A percentile compares a stretch with the other conserved stretches of the same genome.
Conservation (phyloP, 2,113 vertebrate species). For the Strigops habroptila region DNA sequence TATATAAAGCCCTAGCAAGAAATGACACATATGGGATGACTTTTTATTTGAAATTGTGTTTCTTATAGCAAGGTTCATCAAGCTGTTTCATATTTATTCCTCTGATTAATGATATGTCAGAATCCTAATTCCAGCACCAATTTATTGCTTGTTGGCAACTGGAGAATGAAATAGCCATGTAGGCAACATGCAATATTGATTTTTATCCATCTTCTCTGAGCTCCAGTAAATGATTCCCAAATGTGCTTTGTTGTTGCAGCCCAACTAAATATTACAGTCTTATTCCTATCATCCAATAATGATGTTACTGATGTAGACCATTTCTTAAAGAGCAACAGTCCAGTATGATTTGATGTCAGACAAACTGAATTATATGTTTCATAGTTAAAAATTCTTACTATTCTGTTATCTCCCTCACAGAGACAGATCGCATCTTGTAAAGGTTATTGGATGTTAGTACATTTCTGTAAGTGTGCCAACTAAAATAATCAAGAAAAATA, state of each 20-base stretch:
- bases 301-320: slow-evolving; percentile 30
- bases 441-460: neutral
- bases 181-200: slow-evolving; percentile 71
- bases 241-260: slow-evolving; percentile 65
- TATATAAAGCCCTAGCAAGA: slow-evolving; percentile 56
- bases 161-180: slow-evolving; percentile 65
- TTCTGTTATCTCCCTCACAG: slow-evolving; percentile 21
- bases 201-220: slow-evolving; percentile 73
- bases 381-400: slow-evolving; percentile 24
- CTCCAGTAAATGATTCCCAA: slow-evolving; percentile 71
- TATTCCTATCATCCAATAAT: slow-evolving; percentile 61
- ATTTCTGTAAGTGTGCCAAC: neutral
- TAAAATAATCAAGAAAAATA: slow-evolving; percentile 5
- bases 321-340: slow-evolving; percentile 58
- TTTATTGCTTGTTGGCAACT: slow-evolving; percentile 70
- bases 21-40: slow-evolving; percentile 64
- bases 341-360: slow-evolving; percentile 9
- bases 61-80: slow-evolving; percentile 71
- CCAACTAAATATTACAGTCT: slow-evolving; percentile 68
- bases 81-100: slow-evolving; percentile 76
- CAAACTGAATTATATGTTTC: slow-evolving; percentile 54
- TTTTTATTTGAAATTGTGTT: slow-evolving; percentile 73
- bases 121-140: slow-evolving; percentile 75
- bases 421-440: slow-evolving; percentile 15
- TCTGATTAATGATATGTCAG: slow-evolving; percentile 78